Conservation (phyloP, 2,113 vertebrate genomes). For the Pavo muticus region DNA sequence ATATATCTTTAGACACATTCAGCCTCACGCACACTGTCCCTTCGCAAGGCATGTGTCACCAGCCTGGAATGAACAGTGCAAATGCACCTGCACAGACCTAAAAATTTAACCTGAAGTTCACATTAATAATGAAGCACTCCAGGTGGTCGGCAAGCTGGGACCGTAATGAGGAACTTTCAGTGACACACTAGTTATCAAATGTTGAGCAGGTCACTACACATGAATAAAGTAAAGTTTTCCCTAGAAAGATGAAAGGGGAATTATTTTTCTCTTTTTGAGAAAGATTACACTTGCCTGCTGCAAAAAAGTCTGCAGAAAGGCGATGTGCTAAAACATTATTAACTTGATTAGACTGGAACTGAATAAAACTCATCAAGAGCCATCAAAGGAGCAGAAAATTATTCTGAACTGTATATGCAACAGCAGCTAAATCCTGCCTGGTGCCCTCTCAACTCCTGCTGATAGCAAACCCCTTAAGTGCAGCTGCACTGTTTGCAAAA, state of each 20-base stretch:
- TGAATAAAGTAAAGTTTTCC: conserved; percentile 60
- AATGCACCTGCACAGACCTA: conserved; percentile 17
- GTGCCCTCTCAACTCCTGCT: not conserved
- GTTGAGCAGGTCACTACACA: conserved; percentile 63
- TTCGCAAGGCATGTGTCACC: not conserved
- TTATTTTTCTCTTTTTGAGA: conserved; percentile 21
- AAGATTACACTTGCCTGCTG: conserved; percentile 48
- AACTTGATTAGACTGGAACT: conserved; percentile 48
- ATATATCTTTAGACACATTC: not conserved
- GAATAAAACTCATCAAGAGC: conserved; percentile 37
- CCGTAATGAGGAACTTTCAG: conserved; percentile 54
- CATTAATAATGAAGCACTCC: conserved; percentile 67
- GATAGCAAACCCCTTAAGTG: not conserved
- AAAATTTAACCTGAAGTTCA: conserved; percentile 64
- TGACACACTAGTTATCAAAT: conserved; percentile 59
- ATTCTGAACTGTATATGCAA: conserved; percentile 60
- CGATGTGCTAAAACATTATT: conserved; percentile 43
- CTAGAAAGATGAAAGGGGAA: conserved; percentile 61
- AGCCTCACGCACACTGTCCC: not conserved
- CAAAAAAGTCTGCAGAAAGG: conserved; percentile 44
- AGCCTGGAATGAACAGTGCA: not conserved
- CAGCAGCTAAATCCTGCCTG: conserved; percentile 4
- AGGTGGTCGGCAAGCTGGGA: conserved; percentile 44
- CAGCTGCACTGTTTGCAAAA: not conserved
- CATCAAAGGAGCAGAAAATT: conserved; percentile 46